Evolutionary conservation across 2,888 invertebrate genomes (phyloP).

Genomic region (Luffia ferchaultella): DNA sequence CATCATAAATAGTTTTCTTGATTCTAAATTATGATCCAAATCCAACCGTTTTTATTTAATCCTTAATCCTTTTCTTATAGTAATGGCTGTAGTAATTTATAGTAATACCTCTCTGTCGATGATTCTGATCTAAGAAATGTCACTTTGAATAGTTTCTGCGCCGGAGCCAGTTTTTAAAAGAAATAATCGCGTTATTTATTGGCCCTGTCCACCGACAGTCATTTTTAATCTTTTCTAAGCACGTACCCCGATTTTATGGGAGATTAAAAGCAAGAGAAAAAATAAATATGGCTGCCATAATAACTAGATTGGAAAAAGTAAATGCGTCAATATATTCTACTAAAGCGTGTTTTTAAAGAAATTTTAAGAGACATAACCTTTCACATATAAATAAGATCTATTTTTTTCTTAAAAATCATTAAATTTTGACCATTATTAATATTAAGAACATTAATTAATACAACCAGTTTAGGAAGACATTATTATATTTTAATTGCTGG

Average conservation of each 20-base stretch:
- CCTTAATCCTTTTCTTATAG: not conserved
- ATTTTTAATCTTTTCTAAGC: slow-evolving; percentile 55
- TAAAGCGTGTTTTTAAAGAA: no score
- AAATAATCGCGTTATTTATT: slow-evolving; percentile 64
- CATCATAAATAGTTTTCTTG: no score
- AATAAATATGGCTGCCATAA: no score
- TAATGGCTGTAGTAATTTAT: not conserved
- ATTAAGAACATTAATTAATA: slow-evolving; percentile 36
- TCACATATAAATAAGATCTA: no score
- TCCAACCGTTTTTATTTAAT: not conserved
- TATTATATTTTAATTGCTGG: not conserved
- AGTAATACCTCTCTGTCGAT: slow-evolving; percentile 5
- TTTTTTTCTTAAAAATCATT: no score
- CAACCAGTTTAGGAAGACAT: slow-evolving; percentile 13
- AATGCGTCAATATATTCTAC: no score
- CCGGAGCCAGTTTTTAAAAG: slow-evolving; percentile 43
- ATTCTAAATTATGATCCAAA: not conserved
- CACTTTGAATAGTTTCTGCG: slow-evolving; percentile 27
- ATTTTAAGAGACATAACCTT: no score
- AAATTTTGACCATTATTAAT: no score
- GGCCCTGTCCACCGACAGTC: slow-evolving; percentile 30
- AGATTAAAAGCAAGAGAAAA: slow-evolving; percentile 54
- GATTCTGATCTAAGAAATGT: slow-evolving; percentile 40
- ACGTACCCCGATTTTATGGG: slow-evolving; percentile 52
- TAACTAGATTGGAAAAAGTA: no score